These are phyloP conservation scores for Drosophila helvetica DNA, from an alignment of 2,888 invertebrate genomes.

Conservation along the genomic window DNA sequence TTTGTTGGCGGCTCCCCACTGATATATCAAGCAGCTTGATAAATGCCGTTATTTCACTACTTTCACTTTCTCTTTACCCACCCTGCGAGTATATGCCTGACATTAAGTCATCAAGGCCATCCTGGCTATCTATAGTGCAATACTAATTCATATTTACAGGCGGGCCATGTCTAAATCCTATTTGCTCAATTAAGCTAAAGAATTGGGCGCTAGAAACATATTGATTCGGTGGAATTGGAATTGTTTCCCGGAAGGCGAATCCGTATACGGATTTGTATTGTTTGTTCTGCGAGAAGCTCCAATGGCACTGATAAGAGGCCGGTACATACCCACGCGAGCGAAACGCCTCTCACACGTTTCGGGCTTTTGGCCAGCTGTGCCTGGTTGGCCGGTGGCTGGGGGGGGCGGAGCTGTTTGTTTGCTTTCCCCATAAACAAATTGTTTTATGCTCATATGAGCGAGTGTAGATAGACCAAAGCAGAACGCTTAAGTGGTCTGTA, in stretches of 20 bases:
- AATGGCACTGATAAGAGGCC: conserved; percentile 31
- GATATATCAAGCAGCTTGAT: too few relatives aligned
- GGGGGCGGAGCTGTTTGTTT: conserved; percentile 25
- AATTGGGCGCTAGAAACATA: too few relatives aligned
- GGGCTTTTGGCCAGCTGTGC: conserved; percentile 2
- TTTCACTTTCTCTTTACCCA: neutral
- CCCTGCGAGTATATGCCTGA: too few relatives aligned
- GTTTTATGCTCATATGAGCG: conserved; percentile 20
- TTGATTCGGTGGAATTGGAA: conserved; percentile 8
- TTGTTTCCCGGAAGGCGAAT: conserved; percentile 32
- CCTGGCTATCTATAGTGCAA: neutral
- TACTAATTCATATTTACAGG: neutral
- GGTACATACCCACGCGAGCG: conserved; percentile 16
- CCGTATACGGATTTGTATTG: conserved; percentile 13
- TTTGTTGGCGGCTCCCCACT: too few relatives aligned
- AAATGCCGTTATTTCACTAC: neutral
- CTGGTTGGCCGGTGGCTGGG: neutral
- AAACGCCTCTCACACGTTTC: conserved; percentile 18
- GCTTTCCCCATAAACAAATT: conserved; percentile 39
- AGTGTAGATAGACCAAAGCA: neutral
- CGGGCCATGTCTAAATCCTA: neutral
- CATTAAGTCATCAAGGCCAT: neutral
- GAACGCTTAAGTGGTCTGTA: neutral
- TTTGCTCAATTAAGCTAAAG: conserved; percentile 1
- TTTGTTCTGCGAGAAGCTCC: conserved; percentile 27